Evolutionary conservation across 37 sponge, comb jelly and placozoan genomes (phyloP), one percentile per base, ranked within the genome.

Genomic region (Cladorhizidae sp.): DNA sequence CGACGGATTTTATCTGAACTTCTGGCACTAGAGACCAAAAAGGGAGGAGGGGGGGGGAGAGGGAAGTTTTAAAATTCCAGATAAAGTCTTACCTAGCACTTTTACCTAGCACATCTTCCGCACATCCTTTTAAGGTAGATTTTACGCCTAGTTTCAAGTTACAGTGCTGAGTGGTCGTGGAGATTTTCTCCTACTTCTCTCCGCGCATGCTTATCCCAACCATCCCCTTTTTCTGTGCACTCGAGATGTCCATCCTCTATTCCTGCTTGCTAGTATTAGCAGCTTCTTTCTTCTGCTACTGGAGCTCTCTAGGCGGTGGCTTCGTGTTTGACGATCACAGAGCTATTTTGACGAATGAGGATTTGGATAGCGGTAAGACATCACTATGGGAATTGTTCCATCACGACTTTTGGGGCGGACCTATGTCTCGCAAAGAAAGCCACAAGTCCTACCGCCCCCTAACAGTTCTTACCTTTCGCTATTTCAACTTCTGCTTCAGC

Each of bases 381-480:
- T 68, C 85, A 3, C 43, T 95, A 28, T 89, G 57, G 64, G 84
- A 83, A 1, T 52, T 95, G 39, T 84, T 90, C 54, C 49, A 49
- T 11, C 70, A 95, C 57, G 96, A 95, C 65, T 95, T 95, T 83
- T 95, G 96, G 96, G 96, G 96, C 72, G 96, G 96, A 54, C 57
- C 57, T 32, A 95, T 95, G 93, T 79, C 81, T 26, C 56, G 96
- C 11, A 76, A 45, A 63, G 86, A 90, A 72, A 92, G 93, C 79
- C 96, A 95, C 82, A 95, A 95, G 74, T 95, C 96, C 14, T 95
- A 95, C 72, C 87, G 96, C 61, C 96, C 96, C 57, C 75, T 95
- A 3, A 95, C 96, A 11, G 90, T 95, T 22, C 90, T 95, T 29
- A 89, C 87, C 36, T 95, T 83, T 72, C 82, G 96, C 25, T 89